A percentile compares a stretch with the other conserved stretches of the same genome.
Evolutionary conservation across 2,113 vertebrate genomes (phyloP).

Genomic region (Dicerorhinus sumatrensis): DNA sequence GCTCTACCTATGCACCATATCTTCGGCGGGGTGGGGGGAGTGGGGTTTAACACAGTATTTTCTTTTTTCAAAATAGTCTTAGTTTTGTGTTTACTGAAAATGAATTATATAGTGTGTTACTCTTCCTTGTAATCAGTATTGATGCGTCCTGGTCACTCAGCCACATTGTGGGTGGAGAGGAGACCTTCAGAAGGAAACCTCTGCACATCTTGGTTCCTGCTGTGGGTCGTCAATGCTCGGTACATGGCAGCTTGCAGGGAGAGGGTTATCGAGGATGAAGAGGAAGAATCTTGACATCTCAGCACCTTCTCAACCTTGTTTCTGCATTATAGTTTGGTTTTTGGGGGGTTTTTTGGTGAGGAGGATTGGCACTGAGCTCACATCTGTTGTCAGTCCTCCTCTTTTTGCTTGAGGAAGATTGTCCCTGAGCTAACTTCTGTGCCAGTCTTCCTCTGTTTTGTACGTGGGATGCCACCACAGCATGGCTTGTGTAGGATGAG

Average conservation of each 20-base stretch:
- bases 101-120: fast-evolving
- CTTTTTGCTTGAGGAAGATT: too few species aligned
- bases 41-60: neutral
- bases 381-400: too few species aligned
- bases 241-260: fast-evolving
- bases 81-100: neutral
- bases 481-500: too few species aligned
- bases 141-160: neutral
- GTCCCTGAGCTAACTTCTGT: too few species aligned
- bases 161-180: fast-evolving
- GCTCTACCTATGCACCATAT: neutral
- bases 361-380: too few species aligned
- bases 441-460: too few species aligned
- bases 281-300: neutral
- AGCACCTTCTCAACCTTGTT: neutral
- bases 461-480: too few species aligned
- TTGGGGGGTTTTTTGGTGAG: too few species aligned
- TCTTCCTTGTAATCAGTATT: neutral
- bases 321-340: neutral
- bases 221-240: fast-evolving
- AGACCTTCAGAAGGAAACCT: neutral
- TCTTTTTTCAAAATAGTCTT: fast-evolving
- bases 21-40: neutral
- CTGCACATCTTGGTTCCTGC: fast-evolving
- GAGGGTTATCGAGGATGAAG: neutral